A percentile compares a stretch with the other conserved stretches of the same genome.
Conservation (phyloP, 2,888 invertebrate species). For the Auanema freiburgensis region DNA sequence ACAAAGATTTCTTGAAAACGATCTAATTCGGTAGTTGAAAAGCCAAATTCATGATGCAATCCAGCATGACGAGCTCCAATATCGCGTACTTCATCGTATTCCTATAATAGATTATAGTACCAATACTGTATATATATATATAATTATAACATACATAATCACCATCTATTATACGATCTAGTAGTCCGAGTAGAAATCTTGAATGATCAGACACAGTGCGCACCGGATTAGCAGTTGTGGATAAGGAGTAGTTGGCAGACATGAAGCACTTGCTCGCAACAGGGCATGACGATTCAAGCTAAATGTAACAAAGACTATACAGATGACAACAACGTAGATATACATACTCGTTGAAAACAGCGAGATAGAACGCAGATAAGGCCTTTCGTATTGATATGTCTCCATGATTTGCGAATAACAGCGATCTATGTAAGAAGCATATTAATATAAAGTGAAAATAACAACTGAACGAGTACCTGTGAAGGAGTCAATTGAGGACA, state of each 20-base stretch:
- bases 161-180: constrained; percentile 54
- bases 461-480: constrained; percentile 25
- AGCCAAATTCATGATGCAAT: constrained; percentile 31
- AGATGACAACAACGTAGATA: not conserved
- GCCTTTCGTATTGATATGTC: constrained; percentile 61
- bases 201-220: constrained; percentile 50
- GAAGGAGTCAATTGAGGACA: constrained; percentile 44
- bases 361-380: constrained; percentile 49
- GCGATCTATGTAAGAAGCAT: constrained; percentile 26
- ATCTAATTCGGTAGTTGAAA: constrained; percentile 35
- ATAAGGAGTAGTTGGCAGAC: constrained; percentile 34
- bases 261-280: constrained; percentile 38
- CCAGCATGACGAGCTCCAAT: constrained; percentile 42
- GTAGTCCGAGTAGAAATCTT: constrained; percentile 44
- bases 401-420: constrained; percentile 55
- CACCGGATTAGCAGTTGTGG: constrained; percentile 29
- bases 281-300: constrained; percentile 40
- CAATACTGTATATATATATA: too few relatives aligned
- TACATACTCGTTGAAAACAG: constrained; percentile 53
- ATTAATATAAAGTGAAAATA: not conserved
- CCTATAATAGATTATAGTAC: constrained; percentile 21
- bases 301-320: too few relatives aligned
- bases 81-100: constrained; percentile 32
- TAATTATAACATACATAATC: constrained; percentile 44
- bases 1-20: constrained; percentile 46